Base-by-base conservation (phyloP, 2,888 invertebrate species). In the Resseliella maxima region DNA sequence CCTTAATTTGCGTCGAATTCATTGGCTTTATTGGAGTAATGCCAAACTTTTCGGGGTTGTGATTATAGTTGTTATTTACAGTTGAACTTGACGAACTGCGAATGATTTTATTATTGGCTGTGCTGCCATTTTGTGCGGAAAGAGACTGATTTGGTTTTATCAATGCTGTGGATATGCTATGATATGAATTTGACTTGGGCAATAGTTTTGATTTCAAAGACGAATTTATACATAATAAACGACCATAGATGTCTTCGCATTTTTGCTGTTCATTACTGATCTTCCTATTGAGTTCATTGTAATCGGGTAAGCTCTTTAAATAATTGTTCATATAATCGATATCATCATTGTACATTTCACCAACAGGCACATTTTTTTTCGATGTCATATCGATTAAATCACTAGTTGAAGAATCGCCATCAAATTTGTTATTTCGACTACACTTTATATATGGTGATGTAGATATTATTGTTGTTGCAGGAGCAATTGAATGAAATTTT, bases 311-410 rank as follows among this genome's bases (percentile, higher is more conserved):
- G 88, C 91, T 91, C 88, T 90, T 90, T n/a, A 91, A 89, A 89
- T 91, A 91, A 88, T 91, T 90, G 87, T 91, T 91, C 91, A 91
- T 91, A 89, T 91, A 91, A 88, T 91, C 91, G 64, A 91, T 91
- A 87, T 91, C 92, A 3, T 90, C 90, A 88, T 90, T 90, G 87
- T 91, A 91, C 87, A 91, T 90, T 87, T 91, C 89, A 86, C 87
- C 88, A 86, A 83, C 36, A 21, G 85, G 83, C 5, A 50, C 35
- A 21, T 21, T 85, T 46, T 50, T 85, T 46, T 50, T 83, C 12
- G 35, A 46, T 8, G 83, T 83, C 45, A 83, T 50, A 83, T 86
- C 83, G 24, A 86, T 83, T 50, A 86, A n/a, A 35, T 86, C 81
- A 83, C 46, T 85, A 27, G 18, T 31, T 8, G 46, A 85, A 6